These are phyloP conservation scores for Leucopsar rothschildi DNA, from an alignment of 2,113 vertebrate species.

Conservation along the genomic window DNA sequence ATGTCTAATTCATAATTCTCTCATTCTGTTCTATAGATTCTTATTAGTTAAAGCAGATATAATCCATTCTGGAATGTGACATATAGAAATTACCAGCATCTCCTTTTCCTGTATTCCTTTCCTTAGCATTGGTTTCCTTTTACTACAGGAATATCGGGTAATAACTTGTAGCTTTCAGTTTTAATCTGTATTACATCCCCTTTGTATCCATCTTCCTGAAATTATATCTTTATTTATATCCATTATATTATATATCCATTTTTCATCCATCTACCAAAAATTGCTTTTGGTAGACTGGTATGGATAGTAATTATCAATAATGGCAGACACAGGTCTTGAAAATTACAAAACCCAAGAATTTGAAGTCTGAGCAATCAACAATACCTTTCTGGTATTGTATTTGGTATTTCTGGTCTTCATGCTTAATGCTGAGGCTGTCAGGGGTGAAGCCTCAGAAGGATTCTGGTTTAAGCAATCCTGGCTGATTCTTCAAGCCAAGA, in stretches of 20 bases:
- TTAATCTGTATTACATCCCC: neutral
- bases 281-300: neutral
- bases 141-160: neutral
- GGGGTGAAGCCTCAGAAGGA: neutral
- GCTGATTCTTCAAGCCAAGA: neutral
- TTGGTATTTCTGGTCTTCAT: neutral
- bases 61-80: slow-evolving; percentile 56
- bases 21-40: slow-evolving; percentile 33
- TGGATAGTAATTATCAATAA: neutral
- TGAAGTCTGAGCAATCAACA: neutral
- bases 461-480: neutral
- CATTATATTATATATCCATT: no score
- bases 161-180: neutral
- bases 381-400: neutral
- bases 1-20: slow-evolving; percentile 65
- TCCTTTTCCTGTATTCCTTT: neutral
- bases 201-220: neutral
- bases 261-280: neutral
- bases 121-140: neutral
- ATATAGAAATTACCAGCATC: neutral
- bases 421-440: neutral
- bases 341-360: neutral
- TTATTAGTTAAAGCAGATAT: slow-evolving; percentile 57
- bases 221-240: no score
- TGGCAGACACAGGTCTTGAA: neutral